Evolutionary conservation across 37 sponge, comb jelly and placozoan genomes (phyloP), one percentile per base, ranked within the genome.

Genomic region (Geodia barretti): DNA sequence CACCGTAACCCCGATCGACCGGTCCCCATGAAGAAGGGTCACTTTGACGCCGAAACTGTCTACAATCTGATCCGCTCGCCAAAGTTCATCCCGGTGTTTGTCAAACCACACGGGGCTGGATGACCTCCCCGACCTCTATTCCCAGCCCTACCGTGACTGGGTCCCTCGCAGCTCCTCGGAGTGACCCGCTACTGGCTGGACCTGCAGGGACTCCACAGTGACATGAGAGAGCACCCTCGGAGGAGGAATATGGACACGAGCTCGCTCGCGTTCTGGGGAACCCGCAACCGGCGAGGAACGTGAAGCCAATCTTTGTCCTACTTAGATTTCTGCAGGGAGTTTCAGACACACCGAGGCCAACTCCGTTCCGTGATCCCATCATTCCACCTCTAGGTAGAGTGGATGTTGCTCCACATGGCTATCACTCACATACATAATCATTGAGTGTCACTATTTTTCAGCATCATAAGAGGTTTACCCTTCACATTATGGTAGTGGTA

Each of bases 31-130:
- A 36, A 33, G 25, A 65, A 60, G 21, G 87, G 87, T 1, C 20
- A 4, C 33, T 79, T 65, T 35, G 60, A 34, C 54, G 34, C 37
- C 14, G 31, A 79, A 24, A 31, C 41, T 23, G 30, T 86, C 36
- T 40, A 40, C 5, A 72, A 86, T 37, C 28, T 9, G 11, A 67
- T 86, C 1, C 4, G 39, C 21, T 2, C 42, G 19, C 54, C 43
- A 24, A 83, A 83, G 54, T 78, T 79, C 28, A 42, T 86, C 41
- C 87, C 87, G 1, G 87, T 86, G 17, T 80, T 79, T 79, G 35
- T 86, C 19, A 68, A 80, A 7, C n/a, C n/a, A n/a, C n/a, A n/a
- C n/a, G n/a, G n/a, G n/a, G n/a, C n/a, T n/a, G n/a, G n/a, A n/a
- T n/a, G n/a, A 47, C 14, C 7, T 47, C 11, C 54, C 54, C 14